Percentiles rank a stretch among this genome's conserved stretches.
Conservation (phyloP, 2,888 invertebrate species). For the Chaitophorus viminalis region DNA sequence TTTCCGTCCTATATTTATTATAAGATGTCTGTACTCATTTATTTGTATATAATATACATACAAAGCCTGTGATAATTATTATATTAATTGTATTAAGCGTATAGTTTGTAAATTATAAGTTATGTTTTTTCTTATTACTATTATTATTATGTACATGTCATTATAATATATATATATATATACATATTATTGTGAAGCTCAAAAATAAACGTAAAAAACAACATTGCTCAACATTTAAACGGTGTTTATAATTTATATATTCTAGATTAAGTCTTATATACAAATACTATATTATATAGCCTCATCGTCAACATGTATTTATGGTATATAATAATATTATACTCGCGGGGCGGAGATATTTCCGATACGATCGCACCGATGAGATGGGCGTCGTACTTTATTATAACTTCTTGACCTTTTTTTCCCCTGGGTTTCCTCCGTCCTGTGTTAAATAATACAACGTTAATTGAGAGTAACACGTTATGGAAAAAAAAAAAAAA, state of each 20-base stretch:
- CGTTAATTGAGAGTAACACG: slow-evolving; percentile 60
- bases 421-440: background rate
- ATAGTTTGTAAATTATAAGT: background rate
- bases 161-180: background rate
- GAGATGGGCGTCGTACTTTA: slow-evolving; percentile 30
- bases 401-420: slow-evolving; percentile 52
- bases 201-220: slow-evolving; percentile 28
- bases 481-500: slow-evolving; percentile 13
- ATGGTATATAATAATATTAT: background rate
- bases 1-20: background rate
- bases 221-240: slow-evolving; percentile 16
- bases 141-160: background rate
- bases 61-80: slow-evolving; percentile 55
- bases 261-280: background rate
- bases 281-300: background rate
- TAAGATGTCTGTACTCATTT: too few relatives aligned
- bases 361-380: slow-evolving; percentile 35
- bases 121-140: background rate
- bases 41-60: slow-evolving; percentile 9
- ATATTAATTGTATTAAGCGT: slow-evolving; percentile 22
- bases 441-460: slow-evolving; percentile 45
- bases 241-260: background rate
- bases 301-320: slow-evolving; percentile 4
- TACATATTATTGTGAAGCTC: background rate
- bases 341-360: slow-evolving; percentile 42